A percentile compares a stretch with the other conserved stretches of the same genome.
Conservation (phyloP, 2,797 vertebrate species). For the Poecilia wingei region DNA sequence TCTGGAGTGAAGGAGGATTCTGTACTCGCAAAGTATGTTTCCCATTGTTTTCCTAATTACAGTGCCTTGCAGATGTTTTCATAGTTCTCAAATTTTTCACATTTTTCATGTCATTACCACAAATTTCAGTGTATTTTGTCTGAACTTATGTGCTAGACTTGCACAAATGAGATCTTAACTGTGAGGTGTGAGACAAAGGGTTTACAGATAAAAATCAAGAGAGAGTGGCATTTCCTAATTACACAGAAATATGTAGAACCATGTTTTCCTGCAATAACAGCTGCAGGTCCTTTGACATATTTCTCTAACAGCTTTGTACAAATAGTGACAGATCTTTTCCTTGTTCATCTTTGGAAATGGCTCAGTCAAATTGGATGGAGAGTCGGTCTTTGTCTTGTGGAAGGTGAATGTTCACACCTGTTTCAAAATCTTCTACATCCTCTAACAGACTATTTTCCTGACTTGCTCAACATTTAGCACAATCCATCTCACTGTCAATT, state of each 20-base stretch:
- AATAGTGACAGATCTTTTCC: background rate
- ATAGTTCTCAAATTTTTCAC: background rate
- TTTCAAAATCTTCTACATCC: background rate
- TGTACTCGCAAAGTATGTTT: constrained; percentile 75
- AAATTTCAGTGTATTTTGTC: background rate
- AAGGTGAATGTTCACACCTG: background rate
- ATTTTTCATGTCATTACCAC: background rate
- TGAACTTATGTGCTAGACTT: background rate
- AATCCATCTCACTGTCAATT: background rate
- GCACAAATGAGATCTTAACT: background rate
- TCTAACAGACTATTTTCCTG: background rate
- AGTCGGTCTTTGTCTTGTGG: background rate
- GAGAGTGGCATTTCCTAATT: background rate
- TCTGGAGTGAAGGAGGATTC: constrained; percentile 61
- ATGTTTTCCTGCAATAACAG: background rate
- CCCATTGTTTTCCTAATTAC: background rate
- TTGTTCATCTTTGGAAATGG: background rate
- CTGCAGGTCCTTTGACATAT: background rate
- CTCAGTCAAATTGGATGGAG: background rate
- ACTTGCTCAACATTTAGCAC: background rate
- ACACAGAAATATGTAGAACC: background rate
- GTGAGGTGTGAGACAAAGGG: background rate
- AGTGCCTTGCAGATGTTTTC: background rate
- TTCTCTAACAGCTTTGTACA: background rate
- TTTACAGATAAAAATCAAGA: background rate